Percentiles rank a stretch among this genome's conserved stretches.
Evolutionary conservation across 2,888 invertebrate genomes (phyloP).

Genomic region (Polydrusus pterygomalis): DNA sequence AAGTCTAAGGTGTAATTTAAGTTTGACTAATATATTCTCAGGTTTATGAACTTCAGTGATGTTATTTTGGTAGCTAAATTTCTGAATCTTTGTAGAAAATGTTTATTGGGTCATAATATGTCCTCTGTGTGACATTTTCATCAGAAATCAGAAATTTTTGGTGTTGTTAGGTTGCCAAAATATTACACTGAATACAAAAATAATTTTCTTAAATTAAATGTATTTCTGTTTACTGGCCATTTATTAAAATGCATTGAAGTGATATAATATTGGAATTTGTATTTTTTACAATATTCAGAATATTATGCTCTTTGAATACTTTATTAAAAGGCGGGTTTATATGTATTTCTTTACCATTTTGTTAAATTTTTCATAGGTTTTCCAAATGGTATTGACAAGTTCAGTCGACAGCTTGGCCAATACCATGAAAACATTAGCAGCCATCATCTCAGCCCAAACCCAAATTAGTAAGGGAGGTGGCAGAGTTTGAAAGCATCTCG

Average conservation of each 20-base stretch:
- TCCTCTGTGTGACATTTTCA: no score
- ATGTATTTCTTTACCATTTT: conserved; percentile 23
- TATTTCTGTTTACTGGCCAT: conserved; percentile 30
- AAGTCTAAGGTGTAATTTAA: no score
- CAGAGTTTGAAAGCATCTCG: conserved; percentile 22
- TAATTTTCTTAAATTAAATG: conserved; percentile 15
- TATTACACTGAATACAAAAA: neutral
- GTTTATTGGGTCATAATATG: no score
- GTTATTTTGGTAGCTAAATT: no score
- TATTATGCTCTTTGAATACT: neutral
- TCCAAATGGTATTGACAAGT: conserved; percentile 55
- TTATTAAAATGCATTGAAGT: conserved; percentile 13
- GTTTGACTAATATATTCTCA: no score
- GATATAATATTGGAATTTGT: neutral
- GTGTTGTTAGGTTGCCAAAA: neutral
- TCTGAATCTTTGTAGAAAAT: no score
- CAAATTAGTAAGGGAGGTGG: conserved; percentile 17
- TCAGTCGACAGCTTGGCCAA: conserved; percentile 56
- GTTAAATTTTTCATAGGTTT: conserved; percentile 52
- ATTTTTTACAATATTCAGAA: neutral
- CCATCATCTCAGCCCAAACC: conserved; percentile 12
- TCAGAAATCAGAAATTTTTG: no score
- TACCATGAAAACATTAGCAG: conserved; percentile 44
- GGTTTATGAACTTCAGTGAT: no score
- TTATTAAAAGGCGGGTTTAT: neutral